Conservation (phyloP, 1,140 invertebrate genomes). For the Meteorus sp. region DNA sequence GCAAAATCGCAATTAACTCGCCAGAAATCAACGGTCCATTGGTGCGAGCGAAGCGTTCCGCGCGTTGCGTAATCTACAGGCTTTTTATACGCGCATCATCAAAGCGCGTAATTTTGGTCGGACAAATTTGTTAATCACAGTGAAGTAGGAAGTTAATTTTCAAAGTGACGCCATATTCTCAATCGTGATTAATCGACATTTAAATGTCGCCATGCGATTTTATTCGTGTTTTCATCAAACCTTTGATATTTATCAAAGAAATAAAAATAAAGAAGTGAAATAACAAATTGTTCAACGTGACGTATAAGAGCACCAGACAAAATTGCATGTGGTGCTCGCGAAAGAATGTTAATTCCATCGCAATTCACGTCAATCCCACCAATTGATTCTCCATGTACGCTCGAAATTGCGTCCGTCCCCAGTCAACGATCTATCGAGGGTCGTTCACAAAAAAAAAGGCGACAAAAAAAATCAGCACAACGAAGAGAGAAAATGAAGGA, state of each 20-base stretch:
- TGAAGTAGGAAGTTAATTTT: neutral
- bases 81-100: slow-evolving; percentile 25
- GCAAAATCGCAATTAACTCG: slow-evolving; percentile 22
- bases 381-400: slow-evolving; percentile 1
- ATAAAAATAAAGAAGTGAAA: too few species aligned
- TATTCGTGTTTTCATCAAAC: too few species aligned
- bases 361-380: neutral
- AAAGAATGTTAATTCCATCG: slow-evolving; percentile 13
- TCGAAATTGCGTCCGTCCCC: slow-evolving; percentile 2
- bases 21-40: slow-evolving; percentile 21
- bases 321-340: neutral
- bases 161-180: too few species aligned
- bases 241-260: too few species aligned
- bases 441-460: neutral
- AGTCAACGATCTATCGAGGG: slow-evolving; percentile 2
- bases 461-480: neutral
- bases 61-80: slow-evolving; percentile 27
- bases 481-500: slow-evolving; percentile 11
- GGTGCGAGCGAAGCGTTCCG: slow-evolving; percentile 23
- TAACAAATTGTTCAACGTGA: neutral
- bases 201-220: slow-evolving; percentile 17
- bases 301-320: too few species aligned
- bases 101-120: slow-evolving; percentile 24
- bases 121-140: slow-evolving; percentile 22
- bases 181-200: slow-evolving; percentile 21